A percentile compares a stretch with the other conserved stretches of the same genome.
Evolutionary conservation across 1,140 invertebrate genomes (phyloP).

Genomic region (Chironomus striatipennis): DNA sequence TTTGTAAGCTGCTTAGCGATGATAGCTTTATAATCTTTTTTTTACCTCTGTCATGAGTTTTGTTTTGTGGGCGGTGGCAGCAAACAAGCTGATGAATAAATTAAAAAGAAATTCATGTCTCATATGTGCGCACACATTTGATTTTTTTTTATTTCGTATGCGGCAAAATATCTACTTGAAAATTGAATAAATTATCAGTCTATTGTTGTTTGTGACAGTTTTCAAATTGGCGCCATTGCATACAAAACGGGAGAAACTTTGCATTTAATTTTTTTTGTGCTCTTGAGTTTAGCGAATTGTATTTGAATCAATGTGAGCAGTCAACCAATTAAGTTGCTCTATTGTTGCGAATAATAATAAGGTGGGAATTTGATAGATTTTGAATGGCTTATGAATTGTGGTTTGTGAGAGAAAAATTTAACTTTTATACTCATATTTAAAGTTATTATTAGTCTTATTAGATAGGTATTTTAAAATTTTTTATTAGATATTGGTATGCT

Average conservation of each 20-base stretch:
- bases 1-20: conserved; percentile 21
- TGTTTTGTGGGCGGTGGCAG: conserved; percentile 1
- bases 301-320: too few relatives aligned
- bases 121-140: neutral
- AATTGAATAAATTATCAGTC: neutral
- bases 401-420: too few relatives aligned
- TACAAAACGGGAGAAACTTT: neutral
- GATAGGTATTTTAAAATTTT: too few relatives aligned
- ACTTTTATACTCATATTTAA: too few relatives aligned
- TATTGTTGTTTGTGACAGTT: neutral
- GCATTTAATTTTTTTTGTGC: too few relatives aligned
- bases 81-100: conserved; percentile 11
- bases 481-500: too few relatives aligned
- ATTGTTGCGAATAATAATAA: too few relatives aligned
- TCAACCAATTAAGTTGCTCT: too few relatives aligned
- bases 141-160: neutral
- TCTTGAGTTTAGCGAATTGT: too few relatives aligned
- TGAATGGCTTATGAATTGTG: too few relatives aligned
- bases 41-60: neutral
- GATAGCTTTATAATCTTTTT: neutral
- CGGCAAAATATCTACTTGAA: neutral
- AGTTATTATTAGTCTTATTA: too few relatives aligned
- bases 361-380: too few relatives aligned
- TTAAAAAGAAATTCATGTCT: neutral
- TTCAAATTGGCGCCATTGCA: conserved; percentile 5